Evolutionary conservation across 2,888 invertebrate genomes (phyloP).

Genomic region (Anaspis maculata): DNA sequence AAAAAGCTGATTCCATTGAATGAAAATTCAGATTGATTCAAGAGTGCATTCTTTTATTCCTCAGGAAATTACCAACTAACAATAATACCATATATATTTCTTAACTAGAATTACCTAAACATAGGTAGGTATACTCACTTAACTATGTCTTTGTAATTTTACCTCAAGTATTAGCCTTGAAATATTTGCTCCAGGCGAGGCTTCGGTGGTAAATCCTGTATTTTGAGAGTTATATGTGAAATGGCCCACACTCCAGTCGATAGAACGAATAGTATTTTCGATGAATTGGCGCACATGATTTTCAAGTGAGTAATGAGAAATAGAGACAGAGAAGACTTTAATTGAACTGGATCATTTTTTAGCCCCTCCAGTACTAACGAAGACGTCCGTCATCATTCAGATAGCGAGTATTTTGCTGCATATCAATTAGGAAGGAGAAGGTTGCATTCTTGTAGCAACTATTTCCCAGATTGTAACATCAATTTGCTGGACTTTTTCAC

Average conservation of each 20-base stretch:
- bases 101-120: background rate
- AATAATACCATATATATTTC: too few species aligned
- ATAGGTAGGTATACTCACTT: too few species aligned
- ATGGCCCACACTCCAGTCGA: constrained; percentile 55
- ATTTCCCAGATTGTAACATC: constrained; percentile 21
- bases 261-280: constrained; percentile 50
- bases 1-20: background rate
- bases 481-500: constrained; percentile 13
- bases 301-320: constrained; percentile 52
- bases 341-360: constrained; percentile 11
- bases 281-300: constrained; percentile 57
- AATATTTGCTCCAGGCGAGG: constrained; percentile 30
- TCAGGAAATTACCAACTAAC: background rate
- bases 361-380: constrained; percentile 43
- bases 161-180: constrained; percentile 1
- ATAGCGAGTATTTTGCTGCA: constrained; percentile 48
- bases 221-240: constrained; percentile 61
- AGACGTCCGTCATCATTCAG: constrained; percentile 26
- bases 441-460: constrained; percentile 16
- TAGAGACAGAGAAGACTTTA: background rate
- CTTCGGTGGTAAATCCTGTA: constrained; percentile 57
- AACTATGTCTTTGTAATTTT: too few species aligned
- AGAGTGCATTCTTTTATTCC: too few species aligned
- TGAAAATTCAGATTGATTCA: background rate
- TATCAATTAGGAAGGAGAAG: constrained; percentile 41